Base-by-base conservation (phyloP, 1,140 invertebrate species). In the Oedothorax gibbosus region DNA sequence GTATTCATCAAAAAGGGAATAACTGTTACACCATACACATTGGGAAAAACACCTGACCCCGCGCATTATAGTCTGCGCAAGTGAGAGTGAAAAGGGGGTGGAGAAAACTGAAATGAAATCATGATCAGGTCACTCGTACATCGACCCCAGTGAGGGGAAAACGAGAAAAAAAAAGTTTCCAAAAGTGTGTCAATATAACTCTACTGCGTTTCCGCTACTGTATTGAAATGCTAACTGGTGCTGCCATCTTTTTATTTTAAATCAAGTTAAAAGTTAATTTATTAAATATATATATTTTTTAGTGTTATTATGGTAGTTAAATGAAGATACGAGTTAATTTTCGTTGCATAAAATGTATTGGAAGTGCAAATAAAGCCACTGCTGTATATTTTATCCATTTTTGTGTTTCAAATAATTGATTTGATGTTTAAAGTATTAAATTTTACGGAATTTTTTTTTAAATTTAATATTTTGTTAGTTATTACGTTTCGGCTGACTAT, bases 51-150 rank as follows among this genome's bases (percentile, higher is more conserved):
- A 35, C 35, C 35, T 35, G 35, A 35, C 35, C 35, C 35, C 35
- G 35, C 35, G 35, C 35, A 35, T 35, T 35, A 35, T 35, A 1
- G 35, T 35, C 35, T 35, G 35, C 51, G 21, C 80, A 82, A 82
- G 80, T 82, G 80, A 82, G 73, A 82, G 80, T 82, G 69, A 73
- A 73, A n/a, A 51, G 18, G 50, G 75, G 65, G 60, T 35, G 75
- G 75, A 35, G 66, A 71, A 50, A 81, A 14, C 18, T 51, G 71
- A 81, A 81, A 60, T 82, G 80, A 73, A 82, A 82, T 82, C 80
- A 82, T 73, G 80, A 82, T 82, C 80, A 82, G 80, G 80, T 82
- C 80, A 82, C 57, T 50, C 80, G 80, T 82, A 73, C 80, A 82
- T 60, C 21, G 80, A 73, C 69, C 80, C 56, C 69, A 1, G 11